Base-by-base conservation (phyloP, 1,140 invertebrate species). In the Aleiodes sp. region DNA sequence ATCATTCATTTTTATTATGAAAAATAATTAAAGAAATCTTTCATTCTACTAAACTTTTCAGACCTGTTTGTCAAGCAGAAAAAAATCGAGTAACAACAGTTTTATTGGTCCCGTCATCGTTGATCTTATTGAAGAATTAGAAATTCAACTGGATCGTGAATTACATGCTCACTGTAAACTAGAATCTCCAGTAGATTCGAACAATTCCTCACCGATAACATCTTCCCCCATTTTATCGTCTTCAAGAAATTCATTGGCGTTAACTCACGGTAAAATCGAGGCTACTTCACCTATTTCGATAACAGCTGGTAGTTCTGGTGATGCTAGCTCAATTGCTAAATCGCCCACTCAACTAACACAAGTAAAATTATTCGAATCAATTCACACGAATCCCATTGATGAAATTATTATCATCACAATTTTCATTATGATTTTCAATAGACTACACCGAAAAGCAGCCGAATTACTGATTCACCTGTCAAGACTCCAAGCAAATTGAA, bases 51-150 rank as follows among this genome's bases (percentile, higher is more conserved):
- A n/a, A n/a, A n/a, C n/a, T n/a, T n/a, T 10, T 26, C 21, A 79
- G 76, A 72, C 46, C 12, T 72, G 71, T 61, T 62, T 73, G 60
- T 31, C 74, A 24, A 78, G 71, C 46, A 4, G 28, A 29, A 78
- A 73, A 70, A 77, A 75, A 65, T 71, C 65, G 6, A 65, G 70
- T 61, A 64, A 72, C 4, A 80, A 81, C 19, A 82, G 71, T 35
- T 86, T 87, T 16, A 84, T 86, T 7, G 88, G 88, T 6, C 88
- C 88, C 1, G 84, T 88, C 1, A 88, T 89, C 52, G 84, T 87
- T 1, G 87, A 89, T 70, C 72, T 89, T 0, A 88, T 89, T 67
- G 87, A 89, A 59, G 87, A 89, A 69, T 62, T 89, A 14, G 84
- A 86, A 62, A 76, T 85, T 12, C 81, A 84, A 28, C 67, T 86